Conservation (phyloP, 2,113 vertebrate genomes). For the Podocnemis expansa region DNA sequence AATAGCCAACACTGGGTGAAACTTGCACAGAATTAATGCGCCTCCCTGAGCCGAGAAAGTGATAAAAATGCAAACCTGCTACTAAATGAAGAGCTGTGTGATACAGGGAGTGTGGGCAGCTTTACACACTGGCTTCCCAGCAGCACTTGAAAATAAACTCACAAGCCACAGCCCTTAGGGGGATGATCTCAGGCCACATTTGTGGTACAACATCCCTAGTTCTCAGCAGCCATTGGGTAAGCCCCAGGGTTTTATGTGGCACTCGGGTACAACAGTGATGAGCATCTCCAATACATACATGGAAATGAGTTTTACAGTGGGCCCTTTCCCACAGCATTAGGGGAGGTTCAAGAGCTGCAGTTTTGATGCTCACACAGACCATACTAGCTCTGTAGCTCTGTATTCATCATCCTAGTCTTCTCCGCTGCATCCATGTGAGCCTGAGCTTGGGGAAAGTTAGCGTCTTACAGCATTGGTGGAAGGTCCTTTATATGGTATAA, state of each 20-base stretch:
- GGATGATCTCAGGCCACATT: not conserved
- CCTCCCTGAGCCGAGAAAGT: not conserved
- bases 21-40: not conserved
- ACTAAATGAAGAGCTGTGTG: not conserved
- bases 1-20: not conserved
- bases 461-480: not conserved
- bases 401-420: not conserved
- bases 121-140: not conserved
- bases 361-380: not conserved
- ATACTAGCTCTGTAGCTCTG: not conserved
- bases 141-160: not conserved
- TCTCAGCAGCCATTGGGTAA: not conserved
- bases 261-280: not conserved
- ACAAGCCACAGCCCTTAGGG: not conserved
- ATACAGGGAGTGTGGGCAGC: not conserved
- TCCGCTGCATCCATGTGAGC: not conserved
- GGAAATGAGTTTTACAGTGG: not conserved
- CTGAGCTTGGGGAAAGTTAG: not conserved
- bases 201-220: not conserved
- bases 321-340: not conserved
- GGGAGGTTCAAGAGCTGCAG: not conserved
- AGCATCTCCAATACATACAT: not conserved
- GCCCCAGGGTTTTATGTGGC: not conserved
- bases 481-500: not conserved
- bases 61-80: constrained; percentile 8